Base-by-base conservation (phyloP, 1,140 invertebrate genomes). In the Teleopsis dalmanni region DNA sequence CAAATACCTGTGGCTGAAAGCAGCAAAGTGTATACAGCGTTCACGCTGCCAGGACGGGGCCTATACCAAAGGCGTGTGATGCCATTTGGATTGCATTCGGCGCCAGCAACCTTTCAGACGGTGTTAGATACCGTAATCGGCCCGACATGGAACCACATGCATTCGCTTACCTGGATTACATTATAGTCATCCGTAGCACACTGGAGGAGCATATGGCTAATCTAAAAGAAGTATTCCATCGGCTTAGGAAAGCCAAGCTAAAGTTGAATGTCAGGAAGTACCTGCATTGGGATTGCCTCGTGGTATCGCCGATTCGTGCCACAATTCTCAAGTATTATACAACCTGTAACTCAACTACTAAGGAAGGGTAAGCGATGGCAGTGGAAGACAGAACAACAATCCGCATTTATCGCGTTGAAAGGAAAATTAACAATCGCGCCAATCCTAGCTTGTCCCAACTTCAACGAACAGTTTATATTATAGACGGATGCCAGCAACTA, bases 71-170 rank as follows among this genome's bases (percentile, higher is more conserved):
- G 10, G 21, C 18, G 19, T 3, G 37, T 40, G 18, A 40, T 40
- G 37, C 37, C 37, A n/a, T 40, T 40, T 19, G 37, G 37, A 22
- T 22, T 40, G 19, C 25, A 23, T 21, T 23, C 22, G 11, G 37
- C 37, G 8, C 10, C 29, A 29, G 23, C 21, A 14, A 27, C 10
- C 14, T 14, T 27, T 14, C 19, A 23, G 9, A 8, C 1, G 61
- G 75, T 2, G 48, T 27, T 29, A 16, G 41, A 43, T 19, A 27
- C n/a, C 5, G 41, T 43, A 13, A 43, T 43, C 25, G 19, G 5
- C 5, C 6, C 3, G 2, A 26, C 4, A 3, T 43, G 7, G n/a
- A 29, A n/a, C 4, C 6, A 9, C 11, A 29, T 29, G 41, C 29
- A 6, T 43, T 43, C 16, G 18, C 29, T 4, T 43, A 43, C 13